These are phyloP conservation scores for Troglohyphantes excavatus DNA, from an alignment of 2,888 invertebrate genomes.

Conservation along the genomic window DNA sequence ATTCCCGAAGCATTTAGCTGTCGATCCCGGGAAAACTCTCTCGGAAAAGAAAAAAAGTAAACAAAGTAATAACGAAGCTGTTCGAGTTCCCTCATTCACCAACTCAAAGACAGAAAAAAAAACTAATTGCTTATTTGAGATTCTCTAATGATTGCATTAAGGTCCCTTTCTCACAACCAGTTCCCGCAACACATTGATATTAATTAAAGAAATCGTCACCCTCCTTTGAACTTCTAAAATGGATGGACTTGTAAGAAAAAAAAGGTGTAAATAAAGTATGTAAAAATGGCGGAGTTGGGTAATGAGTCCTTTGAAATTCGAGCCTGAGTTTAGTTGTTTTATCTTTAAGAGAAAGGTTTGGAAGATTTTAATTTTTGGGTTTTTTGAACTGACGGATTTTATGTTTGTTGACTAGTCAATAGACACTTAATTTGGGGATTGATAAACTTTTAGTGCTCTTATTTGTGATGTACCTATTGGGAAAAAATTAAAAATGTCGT, in stretches of 20 bases:
- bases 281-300: neutral
- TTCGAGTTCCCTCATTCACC: neutral
- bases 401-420: too few species aligned
- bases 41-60: too few species aligned
- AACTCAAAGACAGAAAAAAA: slow-evolving; percentile 12
- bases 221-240: too few species aligned
- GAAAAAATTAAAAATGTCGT: too few species aligned
- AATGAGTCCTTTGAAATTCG: neutral
- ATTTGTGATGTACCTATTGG: too few species aligned
- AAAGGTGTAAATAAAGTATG: neutral
- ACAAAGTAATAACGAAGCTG: too few species aligned
- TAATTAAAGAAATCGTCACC: slow-evolving; percentile 11
- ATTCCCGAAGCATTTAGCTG: too few species aligned
- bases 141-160: slow-evolving; percentile 61
- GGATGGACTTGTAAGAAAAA: neutral
- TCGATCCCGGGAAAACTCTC: too few species aligned
- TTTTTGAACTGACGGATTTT: neutral
- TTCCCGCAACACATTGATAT: neutral
- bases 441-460: too few species aligned
- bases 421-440: too few species aligned
- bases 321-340: neutral
- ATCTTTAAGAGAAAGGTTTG: neutral
- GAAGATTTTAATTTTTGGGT: neutral
- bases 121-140: slow-evolving; percentile 48
- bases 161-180: slow-evolving; percentile 25